Evolutionary conservation across 2,888 invertebrate genomes (phyloP).

Genomic region (Cordilura impudica): DNA sequence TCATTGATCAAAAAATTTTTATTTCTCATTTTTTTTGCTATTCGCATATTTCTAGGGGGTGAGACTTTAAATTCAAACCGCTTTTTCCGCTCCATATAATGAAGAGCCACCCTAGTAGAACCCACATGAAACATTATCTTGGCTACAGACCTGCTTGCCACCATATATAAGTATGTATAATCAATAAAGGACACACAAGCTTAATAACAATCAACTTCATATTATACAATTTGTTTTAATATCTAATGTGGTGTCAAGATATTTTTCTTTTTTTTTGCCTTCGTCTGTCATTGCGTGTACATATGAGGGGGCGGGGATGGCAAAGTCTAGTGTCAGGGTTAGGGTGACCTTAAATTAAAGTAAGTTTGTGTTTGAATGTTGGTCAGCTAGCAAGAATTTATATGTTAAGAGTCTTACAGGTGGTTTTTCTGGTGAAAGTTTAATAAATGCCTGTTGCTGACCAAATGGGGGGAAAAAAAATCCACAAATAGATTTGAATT

Average conservation of each 20-base stretch:
- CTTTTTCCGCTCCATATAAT: no score
- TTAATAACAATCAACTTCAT: constrained; percentile 4
- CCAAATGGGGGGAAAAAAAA: constrained; percentile 12
- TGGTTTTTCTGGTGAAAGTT: constrained; percentile 39
- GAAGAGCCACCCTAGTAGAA: no score
- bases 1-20: no score
- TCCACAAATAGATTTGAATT: constrained; percentile 26
- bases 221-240: constrained; percentile 12
- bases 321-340: not conserved
- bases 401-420: constrained; percentile 52
- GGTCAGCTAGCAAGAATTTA: not conserved
- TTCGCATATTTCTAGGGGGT: no score
- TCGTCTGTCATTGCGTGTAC: not conserved
- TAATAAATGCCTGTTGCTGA: constrained; percentile 53
- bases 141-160: no score
- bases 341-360: constrained; percentile 20
- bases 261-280: not conserved
- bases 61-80: no score
- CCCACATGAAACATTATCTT: no score
- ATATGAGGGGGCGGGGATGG: not conserved
- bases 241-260: constrained; percentile 20
- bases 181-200: not conserved
- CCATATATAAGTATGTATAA: constrained; percentile 9
- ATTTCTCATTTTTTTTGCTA: no score
- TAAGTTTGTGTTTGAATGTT: constrained; percentile 4